Base-by-base conservation (phyloP, 2,888 invertebrate species). In the Tenthredo distinguenda region DNA sequence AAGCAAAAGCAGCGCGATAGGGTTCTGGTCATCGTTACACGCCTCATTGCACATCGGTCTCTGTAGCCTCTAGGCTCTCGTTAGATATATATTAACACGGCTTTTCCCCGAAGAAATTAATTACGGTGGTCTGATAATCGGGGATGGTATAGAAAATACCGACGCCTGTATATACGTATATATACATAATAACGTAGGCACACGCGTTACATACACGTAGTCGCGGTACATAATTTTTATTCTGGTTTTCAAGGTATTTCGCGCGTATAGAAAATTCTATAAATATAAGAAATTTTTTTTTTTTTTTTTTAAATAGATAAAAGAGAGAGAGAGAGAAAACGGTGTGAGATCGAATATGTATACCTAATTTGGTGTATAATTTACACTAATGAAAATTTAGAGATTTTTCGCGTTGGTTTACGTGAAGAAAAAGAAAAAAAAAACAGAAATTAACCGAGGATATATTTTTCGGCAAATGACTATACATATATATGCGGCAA, bases 1-100 rank as follows among this genome's bases (percentile, higher is more conserved):
- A 2, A 31, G 21, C 9, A 62, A 2, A 12, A 43, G 74, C n/a
- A 1, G 18, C 10, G 43, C 10, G 43, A 21, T 21, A 18, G 50
- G 58, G 58, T 81, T 62, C 81, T 62, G 81, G 37, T 81, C 81
- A 37, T 81, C 58, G 81, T 81, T 81, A 81, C 62, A 81, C 62
- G 62, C 50, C 81, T 58, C 58, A 81, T 81, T 37, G 81, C 62
- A 81, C 62, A 81, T 81, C 81, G 62, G 40, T 77, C 40, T 62
- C 31, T 77, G 34, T 50, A 55, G 58, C 79, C 79, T 79, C 55
- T 62, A 40, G 10, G 7, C 47, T 76, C 15, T 55, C 47, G 37
- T 50, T 31, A 34, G 34, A 68, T 31, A 62, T 62, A 62, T 26
- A 62, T 62, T n/a, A 7, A 72, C 4, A 2, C 10, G 40, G 74